These are phyloP conservation scores for Fulmarus glacialis DNA, from an alignment of 2,113 vertebrate genomes.

Conservation along the genomic window DNA sequence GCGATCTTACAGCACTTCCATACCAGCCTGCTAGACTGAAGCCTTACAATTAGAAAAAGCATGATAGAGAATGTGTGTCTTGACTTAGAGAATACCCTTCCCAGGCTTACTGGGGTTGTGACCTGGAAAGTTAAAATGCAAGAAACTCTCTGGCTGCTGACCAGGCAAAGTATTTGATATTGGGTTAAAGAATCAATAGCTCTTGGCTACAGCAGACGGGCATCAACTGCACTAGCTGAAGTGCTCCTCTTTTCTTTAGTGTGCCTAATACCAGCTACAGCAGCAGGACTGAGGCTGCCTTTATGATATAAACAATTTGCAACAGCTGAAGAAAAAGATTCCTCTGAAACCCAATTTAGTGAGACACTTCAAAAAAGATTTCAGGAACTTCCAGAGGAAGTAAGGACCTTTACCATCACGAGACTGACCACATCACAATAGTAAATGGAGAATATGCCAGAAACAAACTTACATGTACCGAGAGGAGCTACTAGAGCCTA, in stretches of 20 bases:
- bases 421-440: not conserved
- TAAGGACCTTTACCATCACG: not conserved
- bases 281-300: not conserved
- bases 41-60: not conserved
- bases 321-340: not conserved
- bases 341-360: not conserved
- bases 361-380: not conserved
- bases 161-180: not conserved
- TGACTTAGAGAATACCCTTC: not conserved
- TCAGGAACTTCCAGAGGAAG: not conserved
- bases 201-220: not conserved
- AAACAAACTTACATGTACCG: not conserved
- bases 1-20: not conserved
- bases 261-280: not conserved
- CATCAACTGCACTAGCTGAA: not conserved
- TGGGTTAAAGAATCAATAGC: not conserved
- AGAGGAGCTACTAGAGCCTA: not conserved
- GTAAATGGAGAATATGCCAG: not conserved
- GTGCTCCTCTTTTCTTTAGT: not conserved
- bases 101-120: not conserved
- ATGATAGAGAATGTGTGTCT: not conserved
- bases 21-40: not conserved
- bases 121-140: not conserved
- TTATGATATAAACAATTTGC: not conserved
- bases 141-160: not conserved